Evolutionary conservation across 2,888 invertebrate species (phyloP).

Genomic region (Pilophorus perplexus): DNA sequence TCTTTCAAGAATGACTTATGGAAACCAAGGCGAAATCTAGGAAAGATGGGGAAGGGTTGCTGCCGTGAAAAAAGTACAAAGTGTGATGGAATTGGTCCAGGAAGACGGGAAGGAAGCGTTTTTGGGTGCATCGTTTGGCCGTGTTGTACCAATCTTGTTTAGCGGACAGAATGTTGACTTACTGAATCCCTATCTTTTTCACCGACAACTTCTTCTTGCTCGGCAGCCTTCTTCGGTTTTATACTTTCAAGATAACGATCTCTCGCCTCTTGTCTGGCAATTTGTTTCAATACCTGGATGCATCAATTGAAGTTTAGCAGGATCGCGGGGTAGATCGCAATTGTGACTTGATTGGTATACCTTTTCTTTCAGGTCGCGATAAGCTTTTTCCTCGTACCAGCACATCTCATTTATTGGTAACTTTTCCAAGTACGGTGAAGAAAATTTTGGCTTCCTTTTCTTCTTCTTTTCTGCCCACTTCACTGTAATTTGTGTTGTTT

Average conservation of each 20-base stretch:
- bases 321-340: too few species aligned
- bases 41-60: too few species aligned
- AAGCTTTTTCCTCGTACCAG: conserved; percentile 44
- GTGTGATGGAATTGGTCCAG: too few species aligned
- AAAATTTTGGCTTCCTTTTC: conserved; percentile 32
- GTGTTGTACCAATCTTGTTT: too few species aligned
- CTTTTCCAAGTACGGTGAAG: conserved; percentile 43
- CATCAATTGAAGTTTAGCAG: background rate
- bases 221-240: conserved; percentile 13
- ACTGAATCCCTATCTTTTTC: conserved; percentile 32
- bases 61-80: too few species aligned
- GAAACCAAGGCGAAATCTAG: too few species aligned
- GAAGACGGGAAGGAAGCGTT: too few species aligned
- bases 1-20: too few species aligned
- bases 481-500: conserved; percentile 40
- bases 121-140: too few species aligned
- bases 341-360: too few species aligned
- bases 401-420: conserved; percentile 42
- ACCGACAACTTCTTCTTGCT: conserved; percentile 1
- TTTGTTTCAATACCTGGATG: conserved; percentile 18
- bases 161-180: too few species aligned
- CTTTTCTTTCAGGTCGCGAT: conserved; percentile 38
- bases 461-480: conserved; percentile 42
- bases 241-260: conserved; percentile 21
- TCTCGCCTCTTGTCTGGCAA: conserved; percentile 14